These are phyloP conservation scores for Baryphthengus martii DNA, from an alignment of 2,113 vertebrate genomes.

Conservation along the genomic window DNA sequence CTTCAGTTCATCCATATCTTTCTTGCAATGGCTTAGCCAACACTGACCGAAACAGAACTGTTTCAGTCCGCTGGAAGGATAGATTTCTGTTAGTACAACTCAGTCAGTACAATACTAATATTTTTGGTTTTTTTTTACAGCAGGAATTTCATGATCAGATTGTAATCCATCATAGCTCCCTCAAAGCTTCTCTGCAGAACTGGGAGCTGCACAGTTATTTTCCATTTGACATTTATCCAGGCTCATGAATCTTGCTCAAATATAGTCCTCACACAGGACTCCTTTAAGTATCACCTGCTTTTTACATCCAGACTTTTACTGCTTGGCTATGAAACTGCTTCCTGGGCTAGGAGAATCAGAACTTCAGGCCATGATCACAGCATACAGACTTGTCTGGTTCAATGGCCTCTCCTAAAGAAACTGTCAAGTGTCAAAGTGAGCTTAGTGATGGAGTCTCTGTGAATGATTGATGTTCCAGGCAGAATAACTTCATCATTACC, in stretches of 20 bases:
- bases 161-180: background rate
- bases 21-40: background rate
- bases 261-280: background rate
- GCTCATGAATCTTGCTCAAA: constrained; percentile 8
- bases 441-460: fast-evolving
- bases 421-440: background rate
- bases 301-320: constrained; percentile 6
- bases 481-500: background rate
- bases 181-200: background rate
- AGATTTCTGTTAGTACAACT: background rate
- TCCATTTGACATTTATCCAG: constrained; percentile 17
- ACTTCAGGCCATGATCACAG: background rate
- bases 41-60: background rate
- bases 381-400: background rate
- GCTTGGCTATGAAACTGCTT: background rate
- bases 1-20: background rate
- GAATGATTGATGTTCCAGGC: background rate
- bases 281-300: background rate
- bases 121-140: background rate
- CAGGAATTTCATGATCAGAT: background rate
- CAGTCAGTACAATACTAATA: background rate
- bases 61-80: background rate
- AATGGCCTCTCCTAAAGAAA: background rate
- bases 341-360: background rate
- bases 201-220: background rate